Conservation (phyloP, 2,113 vertebrate species). For the western clawed frog (Xenopus tropicalis) region DNA sequence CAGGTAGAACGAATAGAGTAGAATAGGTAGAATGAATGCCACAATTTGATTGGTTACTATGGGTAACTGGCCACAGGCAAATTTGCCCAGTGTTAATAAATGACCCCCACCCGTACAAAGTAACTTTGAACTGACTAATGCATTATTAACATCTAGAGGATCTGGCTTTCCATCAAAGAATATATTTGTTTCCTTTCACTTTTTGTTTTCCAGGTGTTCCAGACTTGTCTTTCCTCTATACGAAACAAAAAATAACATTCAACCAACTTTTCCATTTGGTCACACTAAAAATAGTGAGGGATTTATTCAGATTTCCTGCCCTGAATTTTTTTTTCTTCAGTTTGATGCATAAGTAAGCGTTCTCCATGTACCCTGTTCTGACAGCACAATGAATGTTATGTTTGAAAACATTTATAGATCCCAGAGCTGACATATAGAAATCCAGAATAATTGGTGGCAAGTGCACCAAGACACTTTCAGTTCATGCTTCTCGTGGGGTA, state of each 20-base stretch:
- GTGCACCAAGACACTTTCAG: constrained; percentile 12
- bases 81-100: too few species aligned
- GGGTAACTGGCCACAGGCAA: too few species aligned
- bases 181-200: too few species aligned
- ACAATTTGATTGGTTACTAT: too few species aligned
- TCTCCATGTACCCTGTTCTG: constrained; percentile 13
- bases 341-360: too few species aligned
- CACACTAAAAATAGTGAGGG: constrained; percentile 16
- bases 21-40: too few species aligned
- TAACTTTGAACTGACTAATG: too few species aligned
- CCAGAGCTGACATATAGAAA: constrained; percentile 29
- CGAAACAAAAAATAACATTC: not conserved
- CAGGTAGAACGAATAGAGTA: too few species aligned
- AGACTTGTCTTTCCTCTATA: not conserved
- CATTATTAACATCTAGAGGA: too few species aligned
- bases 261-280: constrained; percentile 13
- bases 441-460: constrained; percentile 26
- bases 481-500: constrained; percentile 17
- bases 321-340: not conserved
- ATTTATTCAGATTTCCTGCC: constrained; percentile 24
- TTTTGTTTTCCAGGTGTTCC: too few species aligned
- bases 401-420: constrained; percentile 35
- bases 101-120: too few species aligned
- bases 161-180: not conserved
- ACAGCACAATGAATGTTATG: constrained; percentile 20